phyloP scores from a whole-genome alignment of 1,140 invertebrate species.

The Aphaenogaster floridana region DNA sequence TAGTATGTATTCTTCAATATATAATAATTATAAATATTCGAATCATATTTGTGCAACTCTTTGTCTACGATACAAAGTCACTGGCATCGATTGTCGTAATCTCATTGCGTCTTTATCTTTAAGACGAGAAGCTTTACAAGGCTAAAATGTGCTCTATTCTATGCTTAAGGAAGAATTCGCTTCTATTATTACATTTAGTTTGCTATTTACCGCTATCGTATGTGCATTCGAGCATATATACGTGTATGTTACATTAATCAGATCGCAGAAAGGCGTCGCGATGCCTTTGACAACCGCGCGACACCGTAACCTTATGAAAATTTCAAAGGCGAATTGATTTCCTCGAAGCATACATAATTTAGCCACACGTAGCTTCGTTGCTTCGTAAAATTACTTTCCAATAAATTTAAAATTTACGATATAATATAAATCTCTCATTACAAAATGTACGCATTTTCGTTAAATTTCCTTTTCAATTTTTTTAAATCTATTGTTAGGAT shows the following conservation, averaged over 20 bases:
- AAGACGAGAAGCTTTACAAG: background rate
- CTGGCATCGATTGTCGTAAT: conserved; percentile 3
- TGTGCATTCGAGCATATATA: conserved; percentile 2
- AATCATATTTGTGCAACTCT: conserved; percentile 1
- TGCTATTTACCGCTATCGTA: conserved; percentile 34
- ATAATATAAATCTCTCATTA: background rate
- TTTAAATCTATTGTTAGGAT: background rate
- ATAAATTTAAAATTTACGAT: background rate
- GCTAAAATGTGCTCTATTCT: background rate
- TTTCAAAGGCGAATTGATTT: conserved; percentile 40
- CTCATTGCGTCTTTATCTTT: background rate
- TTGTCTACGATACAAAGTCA: background rate
- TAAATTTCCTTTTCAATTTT: background rate
- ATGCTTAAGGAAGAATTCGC: background rate
- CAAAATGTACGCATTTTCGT: background rate
- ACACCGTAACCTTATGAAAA: conserved; percentile 44
- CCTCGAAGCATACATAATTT: conserved; percentile 1
- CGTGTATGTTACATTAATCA: conserved; percentile 29
- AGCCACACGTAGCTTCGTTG: background rate
- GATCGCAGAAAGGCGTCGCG: background rate
- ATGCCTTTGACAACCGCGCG: conserved; percentile 12
- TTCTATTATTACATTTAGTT: conserved; percentile 49
- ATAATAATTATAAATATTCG: background rate
- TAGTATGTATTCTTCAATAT: background rate
- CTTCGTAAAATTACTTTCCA: background rate